Evolutionary conservation across 2,888 invertebrate species (phyloP).

Genomic region (Resseliella maxima): DNA sequence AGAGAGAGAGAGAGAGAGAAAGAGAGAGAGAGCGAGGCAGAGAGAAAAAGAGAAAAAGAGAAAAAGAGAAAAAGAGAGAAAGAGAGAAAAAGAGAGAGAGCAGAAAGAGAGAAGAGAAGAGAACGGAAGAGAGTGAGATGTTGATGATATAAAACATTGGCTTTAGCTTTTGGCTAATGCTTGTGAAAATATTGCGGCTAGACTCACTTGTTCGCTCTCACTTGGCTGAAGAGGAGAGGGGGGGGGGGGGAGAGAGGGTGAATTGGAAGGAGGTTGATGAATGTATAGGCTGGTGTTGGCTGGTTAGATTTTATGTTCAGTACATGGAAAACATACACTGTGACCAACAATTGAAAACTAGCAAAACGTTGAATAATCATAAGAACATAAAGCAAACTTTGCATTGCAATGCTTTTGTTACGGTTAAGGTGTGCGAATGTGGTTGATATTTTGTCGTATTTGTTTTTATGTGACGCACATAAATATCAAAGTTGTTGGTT

Average conservation of each 20-base stretch:
- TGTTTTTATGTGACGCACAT: constrained; percentile 44
- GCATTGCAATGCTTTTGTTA: background rate
- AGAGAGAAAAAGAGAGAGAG: no score
- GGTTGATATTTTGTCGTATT: constrained; percentile 42
- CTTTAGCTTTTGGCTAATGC: background rate
- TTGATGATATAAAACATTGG: constrained; percentile 4
- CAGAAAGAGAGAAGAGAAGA: no score
- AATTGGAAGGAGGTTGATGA: no score
- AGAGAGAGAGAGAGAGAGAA: no score
- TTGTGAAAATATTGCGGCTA: background rate
- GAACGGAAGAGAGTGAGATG: no score
- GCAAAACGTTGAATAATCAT: constrained; percentile 30
- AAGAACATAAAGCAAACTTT: constrained; percentile 6
- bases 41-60: no score
- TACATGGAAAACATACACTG: background rate
- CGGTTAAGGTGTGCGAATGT: background rate
- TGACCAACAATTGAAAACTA: background rate
- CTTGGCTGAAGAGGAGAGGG: no score
- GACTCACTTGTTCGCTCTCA: background rate
- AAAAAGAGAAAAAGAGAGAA: no score
- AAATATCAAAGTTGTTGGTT: constrained; percentile 32
- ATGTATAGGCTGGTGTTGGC: background rate
- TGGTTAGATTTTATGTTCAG: background rate
- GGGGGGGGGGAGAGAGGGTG: no score
- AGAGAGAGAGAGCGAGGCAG: no score